Evolutionary conservation across 2,113 vertebrate species (phyloP), one percentile per base, ranked within the genome.

Genomic region (Nerophis lumbriciformis): DNA sequence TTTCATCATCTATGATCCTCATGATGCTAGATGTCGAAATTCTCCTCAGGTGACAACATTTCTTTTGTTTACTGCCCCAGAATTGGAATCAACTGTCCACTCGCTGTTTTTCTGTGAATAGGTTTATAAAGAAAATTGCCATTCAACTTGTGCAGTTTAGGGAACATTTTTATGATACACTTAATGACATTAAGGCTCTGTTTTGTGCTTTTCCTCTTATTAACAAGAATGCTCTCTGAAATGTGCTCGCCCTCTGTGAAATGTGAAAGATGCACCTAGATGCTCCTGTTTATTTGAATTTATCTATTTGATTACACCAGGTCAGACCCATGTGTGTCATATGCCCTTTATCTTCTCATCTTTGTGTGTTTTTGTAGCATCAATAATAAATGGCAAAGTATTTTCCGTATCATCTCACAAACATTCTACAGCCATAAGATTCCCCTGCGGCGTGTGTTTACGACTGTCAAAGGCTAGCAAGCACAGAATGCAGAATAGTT

Each of bases 401-500:
- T 53, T 79, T 77, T 73, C 48, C 68, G 48, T 74, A 70, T 75
- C 70, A 64, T 72, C 63, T 79, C 65, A 72, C 68, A 70, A 73
- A 71, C 65, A 72, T 61, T 54, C 74, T 59, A 61, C 44, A 47
- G 58, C 76, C 65, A 83, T 76, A 67, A 75, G 76, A 74, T 54
- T 75, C 68, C 66, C 78, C 81, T 48, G 65, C 71, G 71, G 72
- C 57, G 73, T 58, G 73, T 61, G 72, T 73, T 66, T 71, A 75
- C 64, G 73, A 52, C 67, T 16, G 66, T 77, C 70, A 6, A 57
- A 60, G 65, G 81, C 72, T 69, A 75, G 56, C 58, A 59, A 75
- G 68, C 44, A 36, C 12, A 47, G 55, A 81, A 53, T 60, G 48
- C 65, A 77, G 71, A 72, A 66, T 63, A 62, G 55, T 63, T 66